Conservation (phyloP, 2,888 invertebrate species). For the Clitarchus hookeri region DNA sequence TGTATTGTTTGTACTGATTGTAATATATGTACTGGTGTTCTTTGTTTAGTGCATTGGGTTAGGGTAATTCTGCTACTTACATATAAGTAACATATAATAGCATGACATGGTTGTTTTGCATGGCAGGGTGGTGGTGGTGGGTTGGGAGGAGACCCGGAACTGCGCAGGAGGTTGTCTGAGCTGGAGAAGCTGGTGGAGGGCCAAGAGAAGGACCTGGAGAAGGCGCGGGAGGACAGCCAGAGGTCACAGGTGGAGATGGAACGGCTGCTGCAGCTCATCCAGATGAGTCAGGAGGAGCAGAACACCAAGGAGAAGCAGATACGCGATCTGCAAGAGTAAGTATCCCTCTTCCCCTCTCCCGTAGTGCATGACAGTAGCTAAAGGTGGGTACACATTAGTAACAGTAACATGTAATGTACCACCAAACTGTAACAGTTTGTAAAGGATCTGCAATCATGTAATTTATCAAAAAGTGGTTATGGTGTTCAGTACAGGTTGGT, state of each 20-base stretch:
- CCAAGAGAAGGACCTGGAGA: constrained; percentile 60
- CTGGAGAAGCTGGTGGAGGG: constrained; percentile 44
- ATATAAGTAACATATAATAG: no score
- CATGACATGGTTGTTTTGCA: not conserved
- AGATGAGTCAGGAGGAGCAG: constrained; percentile 93
- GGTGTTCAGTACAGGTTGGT: no score
- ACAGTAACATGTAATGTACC: no score
- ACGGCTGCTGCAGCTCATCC: constrained; percentile 82
- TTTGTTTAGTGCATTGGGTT: no score
- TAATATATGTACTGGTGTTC: no score
- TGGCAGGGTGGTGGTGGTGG: constrained; percentile 60
- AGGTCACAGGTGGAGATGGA: constrained; percentile 87
- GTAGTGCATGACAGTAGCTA: no score
- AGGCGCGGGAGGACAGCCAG: constrained; percentile 79
- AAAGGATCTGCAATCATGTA: no score
- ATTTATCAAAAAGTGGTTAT: no score
- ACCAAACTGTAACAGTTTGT: no score
- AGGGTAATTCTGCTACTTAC: no score
- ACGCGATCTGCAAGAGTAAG: constrained; percentile 90
- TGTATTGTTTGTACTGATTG: no score
- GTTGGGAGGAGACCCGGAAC: constrained; percentile 70
- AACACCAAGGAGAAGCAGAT: constrained; percentile 91
- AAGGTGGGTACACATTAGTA: no score
- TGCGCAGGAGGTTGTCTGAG: constrained; percentile 55
- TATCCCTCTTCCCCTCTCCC: constrained; percentile 44